These are phyloP conservation scores for Volucella inanis DNA, from an alignment of 2,888 invertebrate species.

Conservation along the genomic window DNA sequence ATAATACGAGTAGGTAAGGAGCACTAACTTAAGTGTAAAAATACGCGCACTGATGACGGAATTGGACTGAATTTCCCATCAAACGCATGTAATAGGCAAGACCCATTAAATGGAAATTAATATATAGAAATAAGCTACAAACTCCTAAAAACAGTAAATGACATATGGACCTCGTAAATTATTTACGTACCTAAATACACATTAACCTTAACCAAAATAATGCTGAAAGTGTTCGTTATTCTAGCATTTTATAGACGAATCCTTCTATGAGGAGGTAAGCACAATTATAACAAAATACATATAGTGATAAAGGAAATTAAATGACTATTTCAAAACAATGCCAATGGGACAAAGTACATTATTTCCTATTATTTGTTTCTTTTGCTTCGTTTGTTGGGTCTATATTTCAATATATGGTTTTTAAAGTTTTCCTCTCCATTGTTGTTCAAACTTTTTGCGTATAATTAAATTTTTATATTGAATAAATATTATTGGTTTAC, in stretches of 20 bases:
- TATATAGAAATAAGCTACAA: conserved; percentile 25
- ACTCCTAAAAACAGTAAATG: conserved; percentile 40
- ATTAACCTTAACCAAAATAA: conserved; percentile 58
- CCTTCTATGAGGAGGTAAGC: conserved; percentile 1
- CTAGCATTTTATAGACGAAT: conserved; percentile 25
- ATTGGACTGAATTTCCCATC: conserved; percentile 32
- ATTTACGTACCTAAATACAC: conserved; percentile 39
- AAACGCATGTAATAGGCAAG: background rate
- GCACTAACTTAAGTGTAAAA: too few species aligned
- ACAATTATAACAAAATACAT: too few species aligned
- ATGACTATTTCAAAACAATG: too few species aligned
- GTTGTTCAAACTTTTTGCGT: too few species aligned
- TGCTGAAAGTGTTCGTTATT: conserved; percentile 39
- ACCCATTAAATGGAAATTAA: conserved; percentile 4
- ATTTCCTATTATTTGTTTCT: too few species aligned
- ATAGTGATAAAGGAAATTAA: too few species aligned
- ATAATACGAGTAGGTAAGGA: background rate
- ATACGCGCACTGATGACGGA: conserved; percentile 12
- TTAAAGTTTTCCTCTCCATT: too few species aligned
- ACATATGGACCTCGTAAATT: conserved; percentile 62
- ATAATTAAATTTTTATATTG: too few species aligned
- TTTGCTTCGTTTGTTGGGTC: too few species aligned
- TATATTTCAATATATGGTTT: too few species aligned
- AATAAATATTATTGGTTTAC: too few species aligned
- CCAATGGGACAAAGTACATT: too few species aligned